Percentiles rank a stretch among this genome's conserved stretches.
phyloP scores from a whole-genome alignment of 2,113 vertebrate genomes.

The Poeciliopsis retropinna region DNA sequence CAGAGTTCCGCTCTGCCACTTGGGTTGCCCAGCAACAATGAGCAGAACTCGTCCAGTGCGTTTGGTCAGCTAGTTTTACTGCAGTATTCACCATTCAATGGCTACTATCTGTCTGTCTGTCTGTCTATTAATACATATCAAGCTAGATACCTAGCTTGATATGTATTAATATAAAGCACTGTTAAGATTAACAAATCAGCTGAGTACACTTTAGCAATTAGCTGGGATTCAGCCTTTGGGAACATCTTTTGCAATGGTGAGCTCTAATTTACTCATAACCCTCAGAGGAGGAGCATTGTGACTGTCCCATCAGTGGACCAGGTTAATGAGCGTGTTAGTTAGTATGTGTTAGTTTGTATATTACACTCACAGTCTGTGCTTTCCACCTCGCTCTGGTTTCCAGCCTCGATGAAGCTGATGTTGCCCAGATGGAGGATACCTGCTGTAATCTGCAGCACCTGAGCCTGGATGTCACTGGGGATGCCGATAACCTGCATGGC shows the following conservation, averaged over 20 bases:
- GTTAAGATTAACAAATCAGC: constrained; percentile 27
- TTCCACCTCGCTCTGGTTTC: constrained; percentile 94
- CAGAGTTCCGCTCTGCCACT: too few species aligned
- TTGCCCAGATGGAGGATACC: constrained; percentile 96
- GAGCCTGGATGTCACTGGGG: constrained; percentile 78
- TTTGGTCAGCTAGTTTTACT: too few species aligned
- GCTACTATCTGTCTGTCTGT: too few species aligned
- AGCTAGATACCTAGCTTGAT: too few species aligned
- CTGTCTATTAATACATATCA: too few species aligned
- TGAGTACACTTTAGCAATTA: constrained; percentile 35
- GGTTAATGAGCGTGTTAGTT: too few species aligned
- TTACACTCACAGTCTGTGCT: constrained; percentile 88
- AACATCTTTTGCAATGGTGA: constrained; percentile 6
- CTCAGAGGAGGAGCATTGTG: neutral
- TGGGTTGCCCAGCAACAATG: too few species aligned
- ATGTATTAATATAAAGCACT: too few species aligned
- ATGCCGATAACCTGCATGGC: constrained; percentile 97
- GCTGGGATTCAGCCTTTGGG: constrained; percentile 2
- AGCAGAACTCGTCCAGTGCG: too few species aligned
- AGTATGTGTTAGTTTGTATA: neutral
- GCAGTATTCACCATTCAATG: too few species aligned
- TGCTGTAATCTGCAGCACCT: constrained; percentile 90
- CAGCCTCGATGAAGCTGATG: constrained; percentile 90
- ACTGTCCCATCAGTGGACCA: constrained; percentile 6
- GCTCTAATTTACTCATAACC: constrained; percentile 25